phyloP scores from a whole-genome alignment of 2,888 invertebrate genomes.

The Oegoconia quadripuncta region DNA sequence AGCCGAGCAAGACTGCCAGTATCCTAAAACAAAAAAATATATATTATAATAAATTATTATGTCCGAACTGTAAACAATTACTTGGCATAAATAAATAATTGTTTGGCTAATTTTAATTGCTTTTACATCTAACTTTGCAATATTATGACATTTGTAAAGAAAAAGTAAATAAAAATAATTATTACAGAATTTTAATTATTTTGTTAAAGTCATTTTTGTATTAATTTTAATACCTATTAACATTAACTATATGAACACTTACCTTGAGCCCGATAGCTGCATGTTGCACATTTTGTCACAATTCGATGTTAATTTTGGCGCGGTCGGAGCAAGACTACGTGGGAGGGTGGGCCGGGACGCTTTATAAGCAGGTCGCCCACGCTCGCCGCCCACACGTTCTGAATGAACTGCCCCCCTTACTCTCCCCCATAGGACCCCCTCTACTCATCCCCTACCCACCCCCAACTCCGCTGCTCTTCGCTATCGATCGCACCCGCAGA shows the following conservation, averaged over 20 bases:
- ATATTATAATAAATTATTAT: background rate
- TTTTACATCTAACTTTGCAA: no score
- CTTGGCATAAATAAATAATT: no score
- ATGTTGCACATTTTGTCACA: slow-evolving; percentile 58
- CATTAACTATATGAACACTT: slow-evolving; percentile 26
- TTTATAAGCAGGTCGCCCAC: slow-evolving; percentile 74
- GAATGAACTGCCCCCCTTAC: slow-evolving; percentile 76
- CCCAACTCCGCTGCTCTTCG: slow-evolving; percentile 43
- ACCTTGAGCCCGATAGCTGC: slow-evolving; percentile 59
- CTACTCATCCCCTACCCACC: slow-evolving; percentile 30
- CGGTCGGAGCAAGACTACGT: slow-evolving; percentile 61
- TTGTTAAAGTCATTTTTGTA: no score
- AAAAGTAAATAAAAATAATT: no score
- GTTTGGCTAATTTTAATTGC: no score
- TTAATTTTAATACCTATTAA: no score
- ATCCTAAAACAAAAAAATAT: slow-evolving; percentile 47
- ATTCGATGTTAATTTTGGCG: slow-evolving; percentile 40
- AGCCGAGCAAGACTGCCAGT: slow-evolving; percentile 63
- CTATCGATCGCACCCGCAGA: slow-evolving; percentile 73
- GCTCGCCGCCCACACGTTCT: slow-evolving; percentile 83
- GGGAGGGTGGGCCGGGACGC: slow-evolving; percentile 52
- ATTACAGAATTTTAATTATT: no score
- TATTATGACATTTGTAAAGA: no score
- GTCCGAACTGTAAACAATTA: slow-evolving; percentile 1
- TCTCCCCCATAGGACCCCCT: slow-evolving; percentile 34